A percentile compares a stretch with the other conserved stretches of the same genome.
These are phyloP conservation scores for Hypomecis atomaria DNA, from an alignment of 2,888 invertebrate genomes.

Conservation along the genomic window DNA sequence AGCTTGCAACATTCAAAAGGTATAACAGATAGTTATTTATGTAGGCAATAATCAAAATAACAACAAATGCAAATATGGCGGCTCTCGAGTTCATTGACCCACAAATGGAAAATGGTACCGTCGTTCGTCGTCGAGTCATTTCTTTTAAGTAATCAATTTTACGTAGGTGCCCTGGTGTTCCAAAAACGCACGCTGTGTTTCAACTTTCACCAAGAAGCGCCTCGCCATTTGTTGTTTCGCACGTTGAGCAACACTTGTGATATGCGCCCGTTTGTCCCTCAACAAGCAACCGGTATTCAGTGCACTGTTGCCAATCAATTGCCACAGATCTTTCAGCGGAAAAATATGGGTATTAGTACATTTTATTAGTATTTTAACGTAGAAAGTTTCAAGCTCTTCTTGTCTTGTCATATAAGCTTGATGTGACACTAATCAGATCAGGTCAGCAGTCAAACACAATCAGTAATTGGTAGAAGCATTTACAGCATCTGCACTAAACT, in stretches of 20 bases:
- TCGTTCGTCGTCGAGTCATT: constrained; percentile 20
- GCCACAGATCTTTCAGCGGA: neutral
- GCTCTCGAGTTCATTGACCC: constrained; percentile 28
- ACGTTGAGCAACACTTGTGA: constrained; percentile 48
- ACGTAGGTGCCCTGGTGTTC: constrained; percentile 40
- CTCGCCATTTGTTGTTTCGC: constrained; percentile 50
- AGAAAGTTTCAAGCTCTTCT: no score
- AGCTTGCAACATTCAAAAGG: constrained; percentile 16
- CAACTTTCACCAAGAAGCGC: constrained; percentile 58
- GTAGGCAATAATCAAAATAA: constrained; percentile 16
- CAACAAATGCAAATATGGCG: constrained; percentile 24
- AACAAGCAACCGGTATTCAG: constrained; percentile 32
- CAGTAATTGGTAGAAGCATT: no score
- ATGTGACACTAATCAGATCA: no score
- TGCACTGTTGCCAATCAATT: constrained; percentile 11
- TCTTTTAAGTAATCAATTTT: constrained; percentile 31
- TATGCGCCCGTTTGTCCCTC: constrained; percentile 28
- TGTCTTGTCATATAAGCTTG: no score
- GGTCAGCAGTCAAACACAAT: no score
- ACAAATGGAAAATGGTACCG: constrained; percentile 18
- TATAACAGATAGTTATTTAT: constrained; percentile 16
- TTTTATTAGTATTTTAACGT: no score
- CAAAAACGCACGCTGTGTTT: constrained; percentile 51
- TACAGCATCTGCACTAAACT: no score
- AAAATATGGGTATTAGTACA: no score